Percentiles rank a stretch among this genome's conserved stretches.
phyloP scores from a whole-genome alignment of 2,113 vertebrate genomes.

The Aldabrachelys gigantea region DNA sequence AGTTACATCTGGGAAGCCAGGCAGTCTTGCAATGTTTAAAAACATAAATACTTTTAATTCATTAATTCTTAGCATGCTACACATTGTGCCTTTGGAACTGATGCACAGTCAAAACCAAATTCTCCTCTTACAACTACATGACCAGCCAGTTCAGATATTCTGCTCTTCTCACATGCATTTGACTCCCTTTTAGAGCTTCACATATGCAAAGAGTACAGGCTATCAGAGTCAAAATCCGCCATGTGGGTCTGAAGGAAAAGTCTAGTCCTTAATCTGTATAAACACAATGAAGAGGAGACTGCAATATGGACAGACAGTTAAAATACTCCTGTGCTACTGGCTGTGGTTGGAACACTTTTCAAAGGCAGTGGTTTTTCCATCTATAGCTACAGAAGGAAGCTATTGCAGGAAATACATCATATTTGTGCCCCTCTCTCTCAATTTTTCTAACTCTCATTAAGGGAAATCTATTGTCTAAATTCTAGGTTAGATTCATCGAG shows the following conservation, averaged over 20 bases:
- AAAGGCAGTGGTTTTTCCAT: background rate
- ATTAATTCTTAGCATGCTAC: constrained; percentile 58
- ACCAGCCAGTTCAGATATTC: constrained; percentile 53
- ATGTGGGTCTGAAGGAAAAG: background rate
- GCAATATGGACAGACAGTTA: background rate
- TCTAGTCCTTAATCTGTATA: background rate
- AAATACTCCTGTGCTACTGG: background rate
- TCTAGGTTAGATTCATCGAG: background rate
- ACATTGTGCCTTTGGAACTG: constrained; percentile 62
- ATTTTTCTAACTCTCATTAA: background rate
- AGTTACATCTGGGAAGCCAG: constrained; percentile 53
- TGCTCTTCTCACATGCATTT: background rate
- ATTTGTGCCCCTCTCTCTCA: background rate
- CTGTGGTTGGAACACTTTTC: background rate
- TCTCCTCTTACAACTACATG: constrained; percentile 46
- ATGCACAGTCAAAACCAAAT: constrained; percentile 50
- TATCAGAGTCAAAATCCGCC: background rate
- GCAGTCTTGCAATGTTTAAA: constrained; percentile 43
- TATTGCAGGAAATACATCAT: background rate
- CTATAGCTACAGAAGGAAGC: background rate
- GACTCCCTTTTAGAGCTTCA: background rate
- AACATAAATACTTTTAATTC: constrained; percentile 61
- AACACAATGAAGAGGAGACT: background rate
- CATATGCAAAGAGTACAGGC: background rate
- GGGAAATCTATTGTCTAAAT: background rate